These are phyloP conservation scores for Ditula angustiorana DNA, from an alignment of 2,888 invertebrate genomes.

Conservation along the genomic window DNA sequence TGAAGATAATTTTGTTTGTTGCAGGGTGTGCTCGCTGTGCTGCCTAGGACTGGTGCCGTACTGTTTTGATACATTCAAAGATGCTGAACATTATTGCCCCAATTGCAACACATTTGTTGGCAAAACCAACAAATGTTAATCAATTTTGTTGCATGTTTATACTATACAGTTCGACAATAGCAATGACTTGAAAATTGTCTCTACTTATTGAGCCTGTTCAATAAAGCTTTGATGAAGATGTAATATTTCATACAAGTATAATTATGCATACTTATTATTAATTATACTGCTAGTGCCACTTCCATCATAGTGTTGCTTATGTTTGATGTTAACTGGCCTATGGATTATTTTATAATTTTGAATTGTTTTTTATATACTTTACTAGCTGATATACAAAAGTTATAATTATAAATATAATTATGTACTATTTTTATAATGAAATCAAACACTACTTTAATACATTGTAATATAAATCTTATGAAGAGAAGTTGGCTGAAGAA, in stretches of 20 bases:
- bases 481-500: slow-evolving; percentile 11
- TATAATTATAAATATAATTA: slow-evolving; percentile 1
- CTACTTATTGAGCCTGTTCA: slow-evolving; percentile 22
- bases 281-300: background rate
- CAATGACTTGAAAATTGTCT: slow-evolving; percentile 22
- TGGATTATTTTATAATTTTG: slow-evolving; percentile 1
- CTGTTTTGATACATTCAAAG: slow-evolving; percentile 81
- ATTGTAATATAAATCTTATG: slow-evolving; percentile 18
- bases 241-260: slow-evolving; percentile 9
- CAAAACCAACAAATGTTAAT: slow-evolving; percentile 77
- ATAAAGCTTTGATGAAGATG: slow-evolving; percentile 20
- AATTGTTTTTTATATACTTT: slow-evolving; percentile 14
- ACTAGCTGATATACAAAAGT: slow-evolving; percentile 26
- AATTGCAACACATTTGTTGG: slow-evolving; percentile 81
- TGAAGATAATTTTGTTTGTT: slow-evolving; percentile 17
- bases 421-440: slow-evolving; percentile 35
- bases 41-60: slow-evolving; percentile 79
- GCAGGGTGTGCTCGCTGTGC: slow-evolving; percentile 80
- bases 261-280: background rate
- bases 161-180: slow-evolving; percentile 34
- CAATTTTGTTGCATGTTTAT: slow-evolving; percentile 22
- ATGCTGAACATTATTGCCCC: slow-evolving; percentile 81
- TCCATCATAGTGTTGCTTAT: slow-evolving; percentile 9
- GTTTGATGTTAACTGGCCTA: slow-evolving; percentile 22
- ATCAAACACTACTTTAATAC: slow-evolving; percentile 24